These are phyloP conservation scores for Lasaia peninsularis DNA, from an alignment of 1,140 invertebrate genomes.

Conservation along the genomic window DNA sequence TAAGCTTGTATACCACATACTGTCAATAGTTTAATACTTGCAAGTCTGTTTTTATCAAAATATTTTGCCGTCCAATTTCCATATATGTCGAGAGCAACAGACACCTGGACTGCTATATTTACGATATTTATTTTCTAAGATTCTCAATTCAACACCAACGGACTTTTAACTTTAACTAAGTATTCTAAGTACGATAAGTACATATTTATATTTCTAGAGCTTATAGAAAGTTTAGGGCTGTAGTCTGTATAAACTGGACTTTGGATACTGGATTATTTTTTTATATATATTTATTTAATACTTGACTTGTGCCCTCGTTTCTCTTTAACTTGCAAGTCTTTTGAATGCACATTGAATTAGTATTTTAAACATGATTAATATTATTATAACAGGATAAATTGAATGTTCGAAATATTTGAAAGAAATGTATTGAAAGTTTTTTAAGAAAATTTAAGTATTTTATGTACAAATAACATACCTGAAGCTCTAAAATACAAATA, in stretches of 20 bases:
- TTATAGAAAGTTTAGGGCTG: conserved; percentile 70
- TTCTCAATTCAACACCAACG: conserved; percentile 61
- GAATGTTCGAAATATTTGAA: too few relatives aligned
- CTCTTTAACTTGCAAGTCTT: too few relatives aligned
- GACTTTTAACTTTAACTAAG: conserved; percentile 59
- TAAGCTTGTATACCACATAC: conserved; percentile 1
- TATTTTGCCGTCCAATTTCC: conserved; percentile 69
- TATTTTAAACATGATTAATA: too few relatives aligned
- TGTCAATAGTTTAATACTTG: conserved; percentile 10
- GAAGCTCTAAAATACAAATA: too few relatives aligned
- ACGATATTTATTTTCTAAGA: conserved; percentile 49
- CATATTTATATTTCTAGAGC: conserved; percentile 66
- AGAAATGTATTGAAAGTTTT: too few relatives aligned
- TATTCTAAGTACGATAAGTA: conserved; percentile 43
- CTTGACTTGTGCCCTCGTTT: too few relatives aligned
- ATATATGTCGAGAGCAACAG: conserved; percentile 38
- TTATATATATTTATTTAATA: background rate
- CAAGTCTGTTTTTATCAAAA: conserved; percentile 47
- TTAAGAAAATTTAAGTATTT: too few relatives aligned
- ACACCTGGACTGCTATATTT: conserved; percentile 58
- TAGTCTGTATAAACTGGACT: conserved; percentile 33
- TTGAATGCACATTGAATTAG: too few relatives aligned
- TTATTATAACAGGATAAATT: too few relatives aligned
- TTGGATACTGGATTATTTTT: conserved; percentile 18
- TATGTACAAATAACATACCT: too few relatives aligned